Evolutionary conservation across 2,113 vertebrate genomes (phyloP).

Genomic region (Eptesicus fuscus): DNA sequence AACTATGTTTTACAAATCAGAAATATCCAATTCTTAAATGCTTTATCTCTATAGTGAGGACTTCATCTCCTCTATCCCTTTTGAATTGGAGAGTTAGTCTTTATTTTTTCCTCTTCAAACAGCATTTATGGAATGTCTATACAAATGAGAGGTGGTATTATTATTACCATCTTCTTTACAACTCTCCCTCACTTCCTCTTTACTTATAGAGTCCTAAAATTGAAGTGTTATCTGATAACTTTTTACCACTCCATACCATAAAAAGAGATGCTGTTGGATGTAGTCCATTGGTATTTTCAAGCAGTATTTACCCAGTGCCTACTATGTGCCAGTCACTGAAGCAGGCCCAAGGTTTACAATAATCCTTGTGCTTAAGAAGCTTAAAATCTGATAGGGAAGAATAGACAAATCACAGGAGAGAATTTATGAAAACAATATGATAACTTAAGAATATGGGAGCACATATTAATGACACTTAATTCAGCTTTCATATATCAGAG

Average conservation of each 20-base stretch:
- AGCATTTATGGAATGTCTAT: neutral
- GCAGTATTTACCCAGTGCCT: neutral
- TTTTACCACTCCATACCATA: neutral
- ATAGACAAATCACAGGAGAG: neutral
- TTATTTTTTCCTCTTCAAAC: neutral
- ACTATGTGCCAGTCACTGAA: neutral
- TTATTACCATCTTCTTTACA: neutral
- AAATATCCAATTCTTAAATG: neutral
- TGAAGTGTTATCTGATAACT: neutral
- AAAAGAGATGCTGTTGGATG: neutral
- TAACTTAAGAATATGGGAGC: neutral
- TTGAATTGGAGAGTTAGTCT: neutral
- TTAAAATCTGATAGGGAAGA: neutral
- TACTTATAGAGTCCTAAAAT: neutral
- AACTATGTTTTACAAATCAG: neutral
- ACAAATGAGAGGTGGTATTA: neutral
- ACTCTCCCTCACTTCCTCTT: neutral
- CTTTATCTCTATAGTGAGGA: neutral
- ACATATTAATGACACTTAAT: neutral
- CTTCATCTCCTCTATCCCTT: neutral
- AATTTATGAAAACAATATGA: slow-evolving; percentile 28
- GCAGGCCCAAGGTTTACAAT: neutral
- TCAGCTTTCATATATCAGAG: neutral
- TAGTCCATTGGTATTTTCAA: neutral
- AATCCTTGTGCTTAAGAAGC: neutral